Evolutionary conservation across 2,888 invertebrate species (phyloP).

Genomic region (Drosophila lutescens): DNA sequence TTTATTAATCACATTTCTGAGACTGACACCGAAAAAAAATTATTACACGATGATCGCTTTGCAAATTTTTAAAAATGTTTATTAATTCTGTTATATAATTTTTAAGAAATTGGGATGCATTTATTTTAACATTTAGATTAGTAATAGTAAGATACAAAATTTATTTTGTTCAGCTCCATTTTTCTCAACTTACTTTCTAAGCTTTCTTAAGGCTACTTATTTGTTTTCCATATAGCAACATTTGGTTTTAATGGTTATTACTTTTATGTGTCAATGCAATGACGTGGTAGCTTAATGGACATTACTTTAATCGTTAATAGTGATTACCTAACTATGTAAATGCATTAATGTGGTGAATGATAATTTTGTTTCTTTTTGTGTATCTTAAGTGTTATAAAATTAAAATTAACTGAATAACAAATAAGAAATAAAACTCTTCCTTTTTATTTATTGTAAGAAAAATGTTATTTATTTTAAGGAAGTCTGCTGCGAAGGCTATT

Average conservation of each 20-base stretch:
- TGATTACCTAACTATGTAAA: slow-evolving; percentile 9
- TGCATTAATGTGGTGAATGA: neutral
- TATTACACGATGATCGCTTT: no score
- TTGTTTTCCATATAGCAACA: neutral
- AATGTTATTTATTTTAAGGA: neutral
- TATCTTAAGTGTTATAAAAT: neutral
- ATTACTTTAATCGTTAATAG: slow-evolving; percentile 11
- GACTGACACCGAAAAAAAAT: neutral
- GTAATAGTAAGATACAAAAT: no score
- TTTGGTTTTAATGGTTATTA: slow-evolving; percentile 13
- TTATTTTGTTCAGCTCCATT: no score
- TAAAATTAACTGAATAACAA: neutral
- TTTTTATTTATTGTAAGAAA: no score
- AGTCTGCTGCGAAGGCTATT: neutral
- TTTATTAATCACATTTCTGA: neutral
- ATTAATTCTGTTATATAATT: neutral
- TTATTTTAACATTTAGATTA: no score
- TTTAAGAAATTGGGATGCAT: no score
- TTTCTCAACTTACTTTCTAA: neutral
- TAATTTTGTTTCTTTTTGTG: no score
- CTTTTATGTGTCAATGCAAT: slow-evolving; percentile 2
- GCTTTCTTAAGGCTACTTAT: neutral
- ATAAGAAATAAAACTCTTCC: no score
- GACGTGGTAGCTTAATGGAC: slow-evolving; percentile 4
- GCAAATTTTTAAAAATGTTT: no score